Evolutionary conservation across 2,888 invertebrate species (phyloP).

Genomic region (Hirtodrosophila cameraria): DNA sequence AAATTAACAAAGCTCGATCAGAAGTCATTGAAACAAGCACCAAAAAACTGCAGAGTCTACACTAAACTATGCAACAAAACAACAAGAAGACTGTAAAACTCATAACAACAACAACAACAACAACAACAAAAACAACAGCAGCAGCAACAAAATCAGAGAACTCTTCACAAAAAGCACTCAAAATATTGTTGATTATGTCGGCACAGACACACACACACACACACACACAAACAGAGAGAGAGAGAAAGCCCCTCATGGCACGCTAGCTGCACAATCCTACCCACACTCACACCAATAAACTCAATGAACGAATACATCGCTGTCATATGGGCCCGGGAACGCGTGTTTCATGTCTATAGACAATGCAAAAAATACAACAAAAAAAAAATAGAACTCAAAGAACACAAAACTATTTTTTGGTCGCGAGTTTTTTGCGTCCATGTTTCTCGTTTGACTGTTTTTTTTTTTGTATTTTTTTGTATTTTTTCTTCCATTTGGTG

Average conservation of each 20-base stretch:
- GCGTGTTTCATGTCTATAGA: constrained; percentile 21
- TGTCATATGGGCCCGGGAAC: constrained; percentile 36
- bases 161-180: constrained; percentile 72
- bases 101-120: constrained; percentile 19
- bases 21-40: constrained; percentile 57
- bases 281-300: constrained; percentile 5
- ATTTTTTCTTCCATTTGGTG: constrained; percentile 40
- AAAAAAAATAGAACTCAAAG: constrained; percentile 16
- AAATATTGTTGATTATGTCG: constrained; percentile 75
- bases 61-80: constrained; percentile 9
- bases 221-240: no score
- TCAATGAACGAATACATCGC: constrained; percentile 30
- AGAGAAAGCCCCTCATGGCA: background rate
- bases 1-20: constrained; percentile 64
- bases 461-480: constrained; percentile 21
- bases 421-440: constrained; percentile 28
- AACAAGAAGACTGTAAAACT: constrained; percentile 14
- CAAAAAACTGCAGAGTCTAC: constrained; percentile 7
- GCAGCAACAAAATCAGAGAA: constrained; percentile 55
- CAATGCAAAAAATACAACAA: background rate
- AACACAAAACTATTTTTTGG: constrained; percentile 41
- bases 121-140: constrained; percentile 19
- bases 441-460: constrained; percentile 21
- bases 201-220: constrained; percentile 24
- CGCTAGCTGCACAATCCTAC: background rate